Evolutionary conservation across 2,113 vertebrate species (phyloP), one percentile per base, ranked within the genome.

Genomic region (Chionomys nivalis): DNA sequence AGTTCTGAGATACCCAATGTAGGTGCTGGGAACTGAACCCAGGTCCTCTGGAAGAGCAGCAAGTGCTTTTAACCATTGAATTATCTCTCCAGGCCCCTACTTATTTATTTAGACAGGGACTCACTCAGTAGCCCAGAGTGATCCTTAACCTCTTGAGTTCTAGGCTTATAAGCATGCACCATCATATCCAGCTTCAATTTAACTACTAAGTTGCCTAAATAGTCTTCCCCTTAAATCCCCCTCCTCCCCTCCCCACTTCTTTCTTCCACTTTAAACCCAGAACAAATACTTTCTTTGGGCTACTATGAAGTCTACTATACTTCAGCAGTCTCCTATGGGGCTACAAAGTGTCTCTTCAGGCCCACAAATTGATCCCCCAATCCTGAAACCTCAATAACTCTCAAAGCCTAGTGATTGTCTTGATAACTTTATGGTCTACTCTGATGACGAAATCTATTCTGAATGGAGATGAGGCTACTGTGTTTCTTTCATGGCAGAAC

Each of bases 191-290:
- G 28, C 21, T 65, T 77, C 63, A 61, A 63, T 72, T 44, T 92
- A 82, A 92, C 81, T 90, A 36, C 9, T 81, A 86, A 88, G 61
- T 82, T n/a, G 90, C 33, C 26, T 73, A 42, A 83, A 87, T 52
- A 70, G 49, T 49, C 42, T 49, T 86, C 10, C 8, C 11, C 17
- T 23, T 70, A 4, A 21, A 33, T 87, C 70, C 31, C 42, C 10
- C 17, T 23, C 63, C 83, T 33, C 7, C 39, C 39, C 44, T 47
- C 63, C 28, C 8, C 36, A 12, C 5, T 88, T 21, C 7, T 23
- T 23, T 24, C 26, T 63, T 11, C 31, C 14, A 16, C n/a, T 28
- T 58, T 16, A 73, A 36, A 36, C 17, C 11, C 88, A 90, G 39
- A 63, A 24, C 39, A 63, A 93, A 42, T 65, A 49, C 47, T 89